Base-by-base conservation (phyloP, 2,888 invertebrate species). In the Folsomia manolachei region DNA sequence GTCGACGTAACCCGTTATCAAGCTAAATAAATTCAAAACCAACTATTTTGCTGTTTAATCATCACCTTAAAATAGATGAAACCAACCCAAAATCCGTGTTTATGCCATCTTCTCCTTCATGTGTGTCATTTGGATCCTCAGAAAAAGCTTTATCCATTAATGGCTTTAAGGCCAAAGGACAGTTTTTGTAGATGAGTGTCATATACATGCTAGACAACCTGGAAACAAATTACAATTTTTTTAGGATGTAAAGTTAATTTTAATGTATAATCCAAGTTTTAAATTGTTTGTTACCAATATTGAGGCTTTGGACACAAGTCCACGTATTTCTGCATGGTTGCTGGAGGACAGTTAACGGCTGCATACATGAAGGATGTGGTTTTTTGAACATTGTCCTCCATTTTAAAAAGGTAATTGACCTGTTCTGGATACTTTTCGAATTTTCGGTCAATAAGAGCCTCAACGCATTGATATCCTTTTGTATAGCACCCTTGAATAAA, bases 1-100 rank as follows among this genome's bases (percentile, higher is more conserved):
- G 63, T 74, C 74, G 2, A 27, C 51, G 56, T 74, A 74, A 62
- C 74, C 74, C 7, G 71, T 74, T 65, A 74, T 74, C 65, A 69
- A 66, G 26, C 74, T 74, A n/a, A n/a, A n/a, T n/a, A n/a, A n/a
- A n/a, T n/a, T n/a, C n/a, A n/a, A n/a, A n/a, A n/a, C n/a, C n/a
- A 60, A 60, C 14, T 63, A 25, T 21, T 25, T 63, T 60, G 23
- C 60, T 11, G 11, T 51, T 51, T 51, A n/a, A n/a, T n/a, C n/a
- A n/a, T n/a, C n/a, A n/a, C n/a, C n/a, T n/a, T n/a, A n/a, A n/a
- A n/a, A 9, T 60, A n/a, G n/a, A n/a, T n/a, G n/a, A n/a, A n/a
- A n/a, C n/a, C 2, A 39, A 74, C 74, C 74, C 74, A 26, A 71
- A 74, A 60, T 74, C 74, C 18, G 70, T 69, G 23, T 64, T 69